Evolutionary conservation across 2,113 vertebrate genomes (phyloP), one percentile per base, ranked within the genome.

Genomic region (Scortum barcoo): DNA sequence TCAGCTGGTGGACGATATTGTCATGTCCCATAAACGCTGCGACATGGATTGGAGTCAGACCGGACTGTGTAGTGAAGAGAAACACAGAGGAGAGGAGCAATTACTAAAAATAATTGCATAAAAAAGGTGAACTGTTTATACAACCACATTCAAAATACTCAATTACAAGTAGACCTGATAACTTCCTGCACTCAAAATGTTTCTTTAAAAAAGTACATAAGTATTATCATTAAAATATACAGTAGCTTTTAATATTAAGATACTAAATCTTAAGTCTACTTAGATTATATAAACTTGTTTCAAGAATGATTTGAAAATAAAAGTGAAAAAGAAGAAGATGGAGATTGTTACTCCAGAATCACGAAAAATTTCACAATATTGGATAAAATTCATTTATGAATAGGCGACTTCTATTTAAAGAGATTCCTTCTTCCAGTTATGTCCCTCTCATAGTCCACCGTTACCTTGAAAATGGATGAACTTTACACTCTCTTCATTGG

Each of bases 11-110:
- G 73, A 99, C 98, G 5, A 99, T 99, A 95, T 98, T 99, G 87
- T 98, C 97, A 84, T 99, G 98, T 85, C 98, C 98, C 98, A 99
- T 99, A 88, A 99, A 99, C 26, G 98, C 98, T 90, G 98, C 98
- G 66, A 99, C 98, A 70, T 99, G 98, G 94, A 99, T 99, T 61
- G 98, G 98, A 48, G 98, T 99, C 81, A 99, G 95, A 88, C 98
- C 98, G 40, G 98, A 99, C 98, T 99, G 89, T 17, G 69, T 72
- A 8, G 19, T 2, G 73, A 7, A 70, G 40, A 74, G 17, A 63
- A 22, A 63, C 61, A 42, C 61, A 28, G 61, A 65, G n/a, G 13
- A 24, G 14, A 0, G 7, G 38, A 46, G 14, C 1, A 66, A 46
- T 46, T 1, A 26, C 44, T 28, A 2, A 7, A 57, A 57, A 54